A percentile compares a stretch with the other conserved stretches of the same genome.
Evolutionary conservation across 2,888 invertebrate species (phyloP).

Genomic region (Chrysodeixis includens): DNA sequence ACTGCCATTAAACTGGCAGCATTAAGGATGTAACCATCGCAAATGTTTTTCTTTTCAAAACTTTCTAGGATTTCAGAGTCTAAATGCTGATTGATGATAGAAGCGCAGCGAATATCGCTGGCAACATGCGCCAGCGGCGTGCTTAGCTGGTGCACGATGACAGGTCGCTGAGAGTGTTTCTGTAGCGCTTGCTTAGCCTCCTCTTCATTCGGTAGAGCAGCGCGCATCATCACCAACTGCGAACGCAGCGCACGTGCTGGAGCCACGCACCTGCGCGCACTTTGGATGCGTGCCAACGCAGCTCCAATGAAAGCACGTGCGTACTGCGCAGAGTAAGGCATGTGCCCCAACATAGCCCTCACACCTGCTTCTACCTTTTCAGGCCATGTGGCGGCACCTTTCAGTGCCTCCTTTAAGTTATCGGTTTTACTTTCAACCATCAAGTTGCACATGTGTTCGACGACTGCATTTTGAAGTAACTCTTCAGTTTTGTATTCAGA

Average conservation of each 20-base stretch:
- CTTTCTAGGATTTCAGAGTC: slow-evolving; percentile 52
- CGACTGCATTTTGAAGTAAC: slow-evolving; percentile 60
- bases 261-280: slow-evolving; percentile 46
- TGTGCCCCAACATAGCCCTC: slow-evolving; percentile 55
- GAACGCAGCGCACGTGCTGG: slow-evolving; percentile 56
- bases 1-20: slow-evolving; percentile 1
- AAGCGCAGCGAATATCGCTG: slow-evolving; percentile 60
- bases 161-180: slow-evolving; percentile 33
- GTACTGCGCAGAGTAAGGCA: slow-evolving; percentile 66
- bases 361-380: slow-evolving; percentile 64
- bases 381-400: slow-evolving; percentile 52
- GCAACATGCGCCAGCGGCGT: slow-evolving; percentile 55
- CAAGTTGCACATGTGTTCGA: slow-evolving; percentile 63
- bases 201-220: slow-evolving; percentile 9
- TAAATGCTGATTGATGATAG: slow-evolving; percentile 65
- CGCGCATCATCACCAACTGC: slow-evolving; percentile 57
- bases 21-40: slow-evolving; percentile 57
- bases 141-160: slow-evolving; percentile 54
- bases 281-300: slow-evolving; percentile 59
- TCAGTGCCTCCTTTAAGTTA: slow-evolving; percentile 48
- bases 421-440: slow-evolving; percentile 52
- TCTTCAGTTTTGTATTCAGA: slow-evolving; percentile 48
- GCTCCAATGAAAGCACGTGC: slow-evolving; percentile 62
- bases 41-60: slow-evolving; percentile 63
- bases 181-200: slow-evolving; percentile 3